Percentiles rank a stretch among this genome's conserved stretches.
Evolutionary conservation across 2,797 vertebrate genomes (phyloP).

Genomic region (Sebastes trivittatus): DNA sequence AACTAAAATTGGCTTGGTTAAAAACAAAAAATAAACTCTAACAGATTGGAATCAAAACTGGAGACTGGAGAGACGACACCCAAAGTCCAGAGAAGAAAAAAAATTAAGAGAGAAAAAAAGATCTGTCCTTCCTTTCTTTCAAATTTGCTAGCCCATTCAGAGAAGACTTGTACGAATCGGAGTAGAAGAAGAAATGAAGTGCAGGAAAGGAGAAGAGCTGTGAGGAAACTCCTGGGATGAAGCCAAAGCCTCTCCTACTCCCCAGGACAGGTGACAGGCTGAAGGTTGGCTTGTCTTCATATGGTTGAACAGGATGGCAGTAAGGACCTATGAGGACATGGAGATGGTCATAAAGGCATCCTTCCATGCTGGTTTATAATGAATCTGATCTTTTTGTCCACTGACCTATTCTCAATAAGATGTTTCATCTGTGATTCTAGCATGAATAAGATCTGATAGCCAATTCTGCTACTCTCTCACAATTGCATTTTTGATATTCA

Average conservation of each 20-base stretch:
- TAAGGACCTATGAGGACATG: conserved; percentile 54
- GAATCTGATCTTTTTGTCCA: neutral
- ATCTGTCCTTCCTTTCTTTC: conserved; percentile 18
- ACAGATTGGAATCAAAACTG: neutral
- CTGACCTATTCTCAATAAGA: too few relatives aligned
- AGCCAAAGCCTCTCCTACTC: conserved; percentile 51
- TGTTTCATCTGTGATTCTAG: too few relatives aligned
- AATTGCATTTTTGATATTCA: too few relatives aligned
- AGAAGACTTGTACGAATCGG: conserved; percentile 1
- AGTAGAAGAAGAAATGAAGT: conserved; percentile 15
- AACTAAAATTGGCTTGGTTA: conserved; percentile 18
- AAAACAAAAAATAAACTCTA: conserved; percentile 1
- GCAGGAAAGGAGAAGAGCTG: conserved; percentile 36
- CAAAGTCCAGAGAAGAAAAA: neutral
- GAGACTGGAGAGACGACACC: neutral
- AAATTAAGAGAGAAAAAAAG: conserved; percentile 24
- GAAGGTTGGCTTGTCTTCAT: conserved; percentile 74
- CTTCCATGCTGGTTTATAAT: neutral
- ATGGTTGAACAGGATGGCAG: conserved; percentile 68
- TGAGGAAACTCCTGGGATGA: conserved; percentile 45
- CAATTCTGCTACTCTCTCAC: too few relatives aligned
- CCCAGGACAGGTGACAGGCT: conserved; percentile 55
- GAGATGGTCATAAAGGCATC: neutral
- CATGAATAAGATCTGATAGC: too few relatives aligned
- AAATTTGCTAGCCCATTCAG: conserved; percentile 72